Evolutionary conservation across 2,888 invertebrate genomes (phyloP).

Genomic region (Elysia crispata): DNA sequence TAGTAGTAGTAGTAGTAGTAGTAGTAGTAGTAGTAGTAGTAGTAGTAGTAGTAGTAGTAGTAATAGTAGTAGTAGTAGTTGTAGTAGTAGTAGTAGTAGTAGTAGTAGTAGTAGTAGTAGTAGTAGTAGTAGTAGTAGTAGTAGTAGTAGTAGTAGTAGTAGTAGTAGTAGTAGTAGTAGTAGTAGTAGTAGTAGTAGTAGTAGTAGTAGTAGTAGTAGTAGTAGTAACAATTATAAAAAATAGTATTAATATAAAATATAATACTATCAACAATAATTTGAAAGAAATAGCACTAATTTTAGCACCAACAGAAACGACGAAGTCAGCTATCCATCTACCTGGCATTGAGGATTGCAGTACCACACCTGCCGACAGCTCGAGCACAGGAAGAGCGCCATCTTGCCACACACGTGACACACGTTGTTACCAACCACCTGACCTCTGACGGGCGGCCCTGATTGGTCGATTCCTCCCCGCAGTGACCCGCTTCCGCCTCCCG

Average conservation of each 20-base stretch:
- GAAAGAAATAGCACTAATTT: background rate
- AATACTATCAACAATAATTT: background rate
- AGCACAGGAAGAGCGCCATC: slow-evolving; percentile 65
- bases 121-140: too few species aligned
- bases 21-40: background rate
- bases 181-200: too few species aligned
- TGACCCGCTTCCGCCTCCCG: too few species aligned
- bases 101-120: background rate
- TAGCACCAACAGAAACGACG: background rate
- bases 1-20: background rate
- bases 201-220: too few species aligned
- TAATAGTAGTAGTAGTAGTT: background rate
- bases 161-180: background rate
- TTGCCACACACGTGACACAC: slow-evolving; percentile 64
- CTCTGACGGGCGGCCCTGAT: too few species aligned
- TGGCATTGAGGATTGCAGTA: slow-evolving; percentile 96
- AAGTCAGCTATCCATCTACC: too few species aligned
- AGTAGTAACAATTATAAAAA: background rate
- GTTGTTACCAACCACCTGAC: slow-evolving; percentile 49
- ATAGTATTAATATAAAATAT: background rate
- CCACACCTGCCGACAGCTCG: slow-evolving; percentile 81
- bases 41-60: background rate
- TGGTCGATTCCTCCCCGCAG: too few species aligned
- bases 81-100: background rate
- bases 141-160: background rate